phyloP scores from a whole-genome alignment of 1,140 invertebrate genomes.

The Doryteuthis pealeii region DNA sequence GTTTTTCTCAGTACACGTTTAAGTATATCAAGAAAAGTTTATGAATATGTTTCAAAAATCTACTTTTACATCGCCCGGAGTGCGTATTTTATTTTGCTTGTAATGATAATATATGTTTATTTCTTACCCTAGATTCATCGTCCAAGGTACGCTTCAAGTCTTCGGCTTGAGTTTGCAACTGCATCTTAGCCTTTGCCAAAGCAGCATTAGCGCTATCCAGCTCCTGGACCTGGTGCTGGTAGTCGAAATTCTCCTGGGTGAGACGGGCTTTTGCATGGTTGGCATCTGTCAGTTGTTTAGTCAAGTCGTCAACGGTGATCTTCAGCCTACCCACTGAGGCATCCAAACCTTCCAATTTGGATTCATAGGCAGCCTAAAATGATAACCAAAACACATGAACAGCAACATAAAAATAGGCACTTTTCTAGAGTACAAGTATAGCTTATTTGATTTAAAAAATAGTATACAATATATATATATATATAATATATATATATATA shows the following conservation, averaged over 20 bases:
- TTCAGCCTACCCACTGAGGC: slow-evolving; percentile 48
- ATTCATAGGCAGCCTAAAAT: slow-evolving; percentile 50
- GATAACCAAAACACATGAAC: slow-evolving; percentile 2
- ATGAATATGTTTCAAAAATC: too few relatives aligned
- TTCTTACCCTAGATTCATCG: slow-evolving; percentile 56
- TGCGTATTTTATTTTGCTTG: too few relatives aligned
- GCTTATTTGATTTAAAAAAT: too few relatives aligned
- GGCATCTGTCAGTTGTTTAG: slow-evolving; percentile 54
- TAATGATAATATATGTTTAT: too few relatives aligned
- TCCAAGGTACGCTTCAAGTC: slow-evolving; percentile 57
- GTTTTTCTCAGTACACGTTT: too few relatives aligned
- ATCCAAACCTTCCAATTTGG: slow-evolving; percentile 54
- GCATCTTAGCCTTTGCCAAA: slow-evolving; percentile 54
- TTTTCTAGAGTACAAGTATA: too few relatives aligned
- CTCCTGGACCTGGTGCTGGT: slow-evolving; percentile 58
- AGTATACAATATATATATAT: too few relatives aligned
- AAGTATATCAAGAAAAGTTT: too few relatives aligned
- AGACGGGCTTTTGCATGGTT: slow-evolving; percentile 51
- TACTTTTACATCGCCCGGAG: too few relatives aligned
- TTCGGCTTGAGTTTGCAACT: slow-evolving; percentile 51
- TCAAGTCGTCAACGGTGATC: slow-evolving; percentile 57
- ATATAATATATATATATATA: too few relatives aligned
- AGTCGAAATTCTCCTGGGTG: slow-evolving; percentile 61
- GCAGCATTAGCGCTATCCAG: slow-evolving; percentile 55
- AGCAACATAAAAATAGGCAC: too few relatives aligned